Conservation (phyloP, 1,140 invertebrate genomes). For the Delia radicum region DNA sequence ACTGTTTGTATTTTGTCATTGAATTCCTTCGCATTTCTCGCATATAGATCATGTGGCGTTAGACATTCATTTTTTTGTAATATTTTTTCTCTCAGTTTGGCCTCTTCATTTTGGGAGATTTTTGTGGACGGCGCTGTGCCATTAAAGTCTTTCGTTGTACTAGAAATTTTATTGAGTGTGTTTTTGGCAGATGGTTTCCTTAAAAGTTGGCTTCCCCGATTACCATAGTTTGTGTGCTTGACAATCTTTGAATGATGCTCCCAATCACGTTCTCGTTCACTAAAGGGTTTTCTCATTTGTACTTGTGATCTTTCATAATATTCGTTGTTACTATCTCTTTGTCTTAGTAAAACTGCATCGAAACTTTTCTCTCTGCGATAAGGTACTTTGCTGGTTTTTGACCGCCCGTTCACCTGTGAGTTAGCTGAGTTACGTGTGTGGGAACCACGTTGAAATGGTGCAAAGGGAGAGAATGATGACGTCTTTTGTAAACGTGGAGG, state of each 20-base stretch:
- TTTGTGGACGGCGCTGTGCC: not conserved
- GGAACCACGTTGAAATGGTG: not conserved
- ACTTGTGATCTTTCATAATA: not conserved
- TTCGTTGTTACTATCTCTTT: not conserved
- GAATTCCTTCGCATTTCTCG: not conserved
- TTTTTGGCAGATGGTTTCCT: not conserved
- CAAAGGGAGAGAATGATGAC: not conserved
- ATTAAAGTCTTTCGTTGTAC: not conserved
- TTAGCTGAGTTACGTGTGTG: not conserved
- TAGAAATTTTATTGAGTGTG: not conserved
- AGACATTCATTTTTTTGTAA: not conserved
- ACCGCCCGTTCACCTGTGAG: not conserved
- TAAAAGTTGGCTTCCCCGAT: not conserved
- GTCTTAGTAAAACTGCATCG: slow-evolving; percentile 32
- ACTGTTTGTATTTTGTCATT: not conserved
- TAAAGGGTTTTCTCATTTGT: no score
- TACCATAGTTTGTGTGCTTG: not conserved
- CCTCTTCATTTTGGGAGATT: not conserved
- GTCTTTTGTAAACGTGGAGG: not conserved
- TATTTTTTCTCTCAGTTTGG: not conserved
- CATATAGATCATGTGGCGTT: not conserved
- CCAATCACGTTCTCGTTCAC: not conserved
- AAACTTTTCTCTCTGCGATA: slow-evolving; percentile 38
- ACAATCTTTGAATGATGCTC: not conserved
- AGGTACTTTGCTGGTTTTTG: not conserved